These are phyloP conservation scores for Ivindomyrus marchei DNA, from an alignment of 2,113 vertebrate species.

Conservation along the genomic window DNA sequence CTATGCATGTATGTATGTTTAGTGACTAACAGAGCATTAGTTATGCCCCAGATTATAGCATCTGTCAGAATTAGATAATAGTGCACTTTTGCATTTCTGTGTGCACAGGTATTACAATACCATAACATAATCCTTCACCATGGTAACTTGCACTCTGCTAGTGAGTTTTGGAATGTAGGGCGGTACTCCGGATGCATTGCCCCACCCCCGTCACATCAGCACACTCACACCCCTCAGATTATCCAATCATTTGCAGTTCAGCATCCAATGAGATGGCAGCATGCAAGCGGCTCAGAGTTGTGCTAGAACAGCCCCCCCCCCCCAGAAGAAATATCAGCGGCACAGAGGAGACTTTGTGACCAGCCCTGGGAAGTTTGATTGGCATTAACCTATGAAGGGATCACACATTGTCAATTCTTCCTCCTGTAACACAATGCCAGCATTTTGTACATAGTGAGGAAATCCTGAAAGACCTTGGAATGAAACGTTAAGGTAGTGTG, in stretches of 20 bases:
- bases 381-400: slow-evolving; percentile 7
- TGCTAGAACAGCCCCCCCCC: neutral
- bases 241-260: slow-evolving; percentile 48
- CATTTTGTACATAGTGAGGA: slow-evolving; percentile 24
- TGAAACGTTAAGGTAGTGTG: neutral
- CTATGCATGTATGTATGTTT: neutral
- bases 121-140: slow-evolving; percentile 44
- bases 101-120: slow-evolving; percentile 2
- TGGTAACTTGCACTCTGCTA: slow-evolving; percentile 30
- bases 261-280: slow-evolving; percentile 36
- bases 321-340: slow-evolving; percentile 25
- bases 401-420: neutral
- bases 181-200: slow-evolving; percentile 27
- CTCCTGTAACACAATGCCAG: slow-evolving; percentile 1
- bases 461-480: neutral
- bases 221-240: slow-evolving; percentile 50
- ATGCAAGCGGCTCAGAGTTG: slow-evolving; percentile 24
- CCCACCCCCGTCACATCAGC: slow-evolving; percentile 40
- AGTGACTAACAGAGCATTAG: neutral
- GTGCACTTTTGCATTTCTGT: neutral
- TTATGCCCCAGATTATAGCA: neutral
- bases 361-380: neutral
- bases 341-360: slow-evolving; percentile 26
- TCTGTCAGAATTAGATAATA: neutral
- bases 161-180: slow-evolving; percentile 47